These are phyloP conservation scores for Exephanes ischioxanthus DNA, from an alignment of 2,888 invertebrate genomes.

Conservation along the genomic window DNA sequence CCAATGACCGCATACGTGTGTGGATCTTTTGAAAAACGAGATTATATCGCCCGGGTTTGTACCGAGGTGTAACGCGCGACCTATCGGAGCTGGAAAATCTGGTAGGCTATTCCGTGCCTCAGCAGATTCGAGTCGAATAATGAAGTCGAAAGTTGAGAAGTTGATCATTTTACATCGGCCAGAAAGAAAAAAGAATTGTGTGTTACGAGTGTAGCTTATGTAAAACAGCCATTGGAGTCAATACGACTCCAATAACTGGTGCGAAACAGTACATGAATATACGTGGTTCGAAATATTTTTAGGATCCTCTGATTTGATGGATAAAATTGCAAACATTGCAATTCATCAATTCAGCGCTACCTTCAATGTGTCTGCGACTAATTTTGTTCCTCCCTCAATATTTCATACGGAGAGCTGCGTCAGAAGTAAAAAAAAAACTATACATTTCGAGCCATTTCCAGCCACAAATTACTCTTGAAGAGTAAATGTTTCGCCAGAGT, in stretches of 20 bases:
- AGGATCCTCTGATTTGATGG: too few species aligned
- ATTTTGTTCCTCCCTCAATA: too few species aligned
- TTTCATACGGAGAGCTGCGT: too few species aligned
- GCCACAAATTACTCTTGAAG: neutral
- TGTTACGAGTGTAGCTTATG: too few species aligned
- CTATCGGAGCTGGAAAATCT: neutral
- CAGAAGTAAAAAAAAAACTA: neutral
- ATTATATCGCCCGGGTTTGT: slow-evolving; percentile 24
- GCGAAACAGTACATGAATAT: too few species aligned
- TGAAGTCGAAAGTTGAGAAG: neutral
- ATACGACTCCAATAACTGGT: too few species aligned
- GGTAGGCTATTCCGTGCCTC: neutral
- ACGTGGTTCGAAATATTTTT: too few species aligned
- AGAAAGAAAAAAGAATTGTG: too few species aligned
- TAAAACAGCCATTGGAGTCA: too few species aligned
- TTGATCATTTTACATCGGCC: neutral
- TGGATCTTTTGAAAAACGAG: slow-evolving; percentile 2
- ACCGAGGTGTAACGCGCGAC: neutral
- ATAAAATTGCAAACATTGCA: too few species aligned
- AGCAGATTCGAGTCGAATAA: neutral
- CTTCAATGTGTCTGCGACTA: too few species aligned
- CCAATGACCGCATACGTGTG: slow-evolving; percentile 17
- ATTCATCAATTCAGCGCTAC: too few species aligned
- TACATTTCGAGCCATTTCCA: neutral
- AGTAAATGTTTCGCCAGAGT: neutral